Base-by-base conservation (phyloP, 2,113 vertebrate genomes). In the Aviceda subcristata region DNA sequence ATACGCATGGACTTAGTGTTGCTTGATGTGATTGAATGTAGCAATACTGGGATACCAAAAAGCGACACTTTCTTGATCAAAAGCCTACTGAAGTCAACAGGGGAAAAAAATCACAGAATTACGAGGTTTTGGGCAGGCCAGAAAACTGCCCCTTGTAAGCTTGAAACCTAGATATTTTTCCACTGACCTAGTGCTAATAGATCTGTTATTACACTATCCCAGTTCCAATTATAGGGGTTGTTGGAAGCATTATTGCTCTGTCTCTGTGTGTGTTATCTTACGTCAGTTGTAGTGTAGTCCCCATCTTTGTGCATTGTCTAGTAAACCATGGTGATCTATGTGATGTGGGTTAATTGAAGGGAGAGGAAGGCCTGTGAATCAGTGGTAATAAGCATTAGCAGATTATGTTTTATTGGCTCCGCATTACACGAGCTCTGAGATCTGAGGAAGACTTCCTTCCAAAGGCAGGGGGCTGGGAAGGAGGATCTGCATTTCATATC, bases 291-390 rank as follows among this genome's bases (percentile, higher is more conserved):
- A 38, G 53, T 51, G 39, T 87, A 89, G 85, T 78, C 30, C 51
- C 39, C n/a, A 21, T 84, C 57, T 64, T 89, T 15, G 0, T 59
- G 64, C 48, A 41, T 50, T 5, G 1, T 72, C 56, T 91, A 15
- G 64, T 77, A 86, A 91, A 81, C 56, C 51, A 15, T 14, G 36
- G 66, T 64, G 59, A 90, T 93, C 66, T 85, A 2, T 78, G 51
- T 72, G 64, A 83, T 88, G 86, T 45, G 48, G 79, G 64, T 87
- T 92, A 97, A 93, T 74, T 89, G 86, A 92, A 96, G 83, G 51
- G 76, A 95, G 88, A 89, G 83, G 50, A 92, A 79, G 83, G 91
- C 69, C 60, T 89, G 43, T 2, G 38, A 89, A 85, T 91, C 57
- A 41, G 30, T 1, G 3, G 60, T 78, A 79, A 79, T 34, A 84